Conservation (phyloP, 2,797 vertebrate species). For the Oreonectes daqikongensis region DNA sequence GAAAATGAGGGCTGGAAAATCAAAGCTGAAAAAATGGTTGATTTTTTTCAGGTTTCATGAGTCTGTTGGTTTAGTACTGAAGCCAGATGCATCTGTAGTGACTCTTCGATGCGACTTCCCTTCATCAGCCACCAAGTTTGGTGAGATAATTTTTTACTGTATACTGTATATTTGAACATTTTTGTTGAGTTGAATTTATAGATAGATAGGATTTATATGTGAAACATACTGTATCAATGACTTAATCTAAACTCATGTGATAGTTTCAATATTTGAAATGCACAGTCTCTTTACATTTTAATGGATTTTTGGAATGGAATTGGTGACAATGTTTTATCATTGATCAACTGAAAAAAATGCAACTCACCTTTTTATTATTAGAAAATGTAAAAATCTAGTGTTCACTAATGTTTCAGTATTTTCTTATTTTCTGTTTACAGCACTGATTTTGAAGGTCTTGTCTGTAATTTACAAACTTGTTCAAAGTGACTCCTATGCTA, state of each 20-base stretch:
- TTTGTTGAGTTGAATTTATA: too few species aligned
- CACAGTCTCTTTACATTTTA: too few species aligned
- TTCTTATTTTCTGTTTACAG: conserved; percentile 72
- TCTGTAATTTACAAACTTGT: conserved; percentile 91
- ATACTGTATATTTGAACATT: neutral
- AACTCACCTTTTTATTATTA: too few species aligned
- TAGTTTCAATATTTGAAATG: too few species aligned
- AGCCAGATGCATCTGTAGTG: conserved; percentile 69
- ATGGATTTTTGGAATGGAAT: too few species aligned
- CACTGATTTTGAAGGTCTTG: conserved; percentile 87
- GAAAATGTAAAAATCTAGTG: too few species aligned
- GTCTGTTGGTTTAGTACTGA: conserved; percentile 86
- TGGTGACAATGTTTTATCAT: too few species aligned
- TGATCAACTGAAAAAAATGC: too few species aligned
- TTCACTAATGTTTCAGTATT: too few species aligned
- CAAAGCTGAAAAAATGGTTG: neutral
- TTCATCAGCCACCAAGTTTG: conserved; percentile 84
- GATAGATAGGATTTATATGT: too few species aligned
- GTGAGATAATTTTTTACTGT: conserved; percentile 73
- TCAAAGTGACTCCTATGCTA: conserved; percentile 90
- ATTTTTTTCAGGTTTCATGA: conserved; percentile 81
- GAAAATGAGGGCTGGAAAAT: neutral
- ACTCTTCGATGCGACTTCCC: conserved; percentile 83
- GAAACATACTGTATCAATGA: too few species aligned
- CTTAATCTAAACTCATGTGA: too few species aligned